Conservation (phyloP, 2,113 vertebrate genomes). For the Heloderma charlesbogerti region DNA sequence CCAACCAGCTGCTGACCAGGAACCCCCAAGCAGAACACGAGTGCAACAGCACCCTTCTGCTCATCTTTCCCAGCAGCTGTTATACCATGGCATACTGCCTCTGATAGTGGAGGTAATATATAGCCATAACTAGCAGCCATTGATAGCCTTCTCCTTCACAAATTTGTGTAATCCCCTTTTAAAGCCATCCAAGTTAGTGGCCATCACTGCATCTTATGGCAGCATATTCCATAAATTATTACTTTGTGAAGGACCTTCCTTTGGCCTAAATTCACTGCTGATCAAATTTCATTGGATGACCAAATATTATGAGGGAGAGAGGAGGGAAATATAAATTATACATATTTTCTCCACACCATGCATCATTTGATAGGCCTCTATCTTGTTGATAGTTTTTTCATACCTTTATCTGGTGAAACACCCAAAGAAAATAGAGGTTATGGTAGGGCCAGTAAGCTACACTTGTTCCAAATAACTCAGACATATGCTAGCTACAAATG, state of each 20-base stretch:
- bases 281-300: background rate
- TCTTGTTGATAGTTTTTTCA: constrained; percentile 19
- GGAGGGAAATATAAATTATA: background rate
- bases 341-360: background rate
- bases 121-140: no score
- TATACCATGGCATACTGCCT: no score
- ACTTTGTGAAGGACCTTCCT: background rate
- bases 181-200: background rate
- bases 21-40: no score
- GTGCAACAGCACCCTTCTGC: no score
- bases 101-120: no score
- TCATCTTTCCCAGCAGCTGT: no score
- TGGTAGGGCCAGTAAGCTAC: background rate
- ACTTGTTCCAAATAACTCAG: background rate
- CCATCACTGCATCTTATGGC: background rate
- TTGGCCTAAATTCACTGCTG: background rate
- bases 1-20: no score
- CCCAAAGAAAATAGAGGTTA: background rate
- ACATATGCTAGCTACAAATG: background rate
- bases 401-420: constrained; percentile 29
- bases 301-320: background rate
- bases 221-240: background rate
- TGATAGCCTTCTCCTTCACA: no score
- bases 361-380: background rate
- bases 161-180: background rate